Evolutionary conservation across 1,140 invertebrate species (phyloP).

Genomic region (Scaptomyza montana): DNA sequence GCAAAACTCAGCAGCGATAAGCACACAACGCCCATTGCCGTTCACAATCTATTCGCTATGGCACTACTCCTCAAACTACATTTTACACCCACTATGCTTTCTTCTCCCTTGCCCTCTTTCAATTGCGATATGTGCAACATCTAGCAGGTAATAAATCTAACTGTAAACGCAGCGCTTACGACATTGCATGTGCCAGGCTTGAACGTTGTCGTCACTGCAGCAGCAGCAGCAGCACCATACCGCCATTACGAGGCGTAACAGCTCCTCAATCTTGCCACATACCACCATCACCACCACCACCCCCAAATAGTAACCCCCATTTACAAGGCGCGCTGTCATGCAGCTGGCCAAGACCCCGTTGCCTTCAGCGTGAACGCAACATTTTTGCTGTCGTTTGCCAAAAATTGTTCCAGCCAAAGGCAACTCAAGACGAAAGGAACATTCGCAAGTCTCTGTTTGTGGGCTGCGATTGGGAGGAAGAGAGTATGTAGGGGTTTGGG

Average conservation of each 20-base stretch:
- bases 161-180: constrained; percentile 79
- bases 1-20: constrained; percentile 74
- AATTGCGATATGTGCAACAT: constrained; percentile 75
- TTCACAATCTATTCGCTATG: constrained; percentile 22
- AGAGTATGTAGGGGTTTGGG: background rate
- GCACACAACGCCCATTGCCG: constrained; percentile 38
- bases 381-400: constrained; percentile 77
- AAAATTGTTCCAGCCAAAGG: constrained; percentile 64
- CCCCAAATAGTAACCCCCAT: background rate
- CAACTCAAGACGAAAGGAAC: constrained; percentile 18
- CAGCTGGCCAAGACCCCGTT: constrained; percentile 36
- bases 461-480: background rate
- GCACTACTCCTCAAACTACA: constrained; percentile 9
- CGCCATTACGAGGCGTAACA: constrained; percentile 37
- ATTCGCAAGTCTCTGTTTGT: constrained; percentile 4
- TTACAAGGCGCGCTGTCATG: background rate
- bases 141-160: constrained; percentile 81
- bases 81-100: background rate
- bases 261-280: constrained; percentile 26
- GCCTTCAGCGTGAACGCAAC: constrained; percentile 52
- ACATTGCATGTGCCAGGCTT: constrained; percentile 74
- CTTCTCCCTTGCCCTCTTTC: background rate
- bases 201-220: constrained; percentile 77
- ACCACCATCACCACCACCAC: background rate
- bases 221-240: constrained; percentile 12